These are phyloP conservation scores for Saiga tatarica DNA, from an alignment of 2,113 vertebrate genomes.

Conservation along the genomic window DNA sequence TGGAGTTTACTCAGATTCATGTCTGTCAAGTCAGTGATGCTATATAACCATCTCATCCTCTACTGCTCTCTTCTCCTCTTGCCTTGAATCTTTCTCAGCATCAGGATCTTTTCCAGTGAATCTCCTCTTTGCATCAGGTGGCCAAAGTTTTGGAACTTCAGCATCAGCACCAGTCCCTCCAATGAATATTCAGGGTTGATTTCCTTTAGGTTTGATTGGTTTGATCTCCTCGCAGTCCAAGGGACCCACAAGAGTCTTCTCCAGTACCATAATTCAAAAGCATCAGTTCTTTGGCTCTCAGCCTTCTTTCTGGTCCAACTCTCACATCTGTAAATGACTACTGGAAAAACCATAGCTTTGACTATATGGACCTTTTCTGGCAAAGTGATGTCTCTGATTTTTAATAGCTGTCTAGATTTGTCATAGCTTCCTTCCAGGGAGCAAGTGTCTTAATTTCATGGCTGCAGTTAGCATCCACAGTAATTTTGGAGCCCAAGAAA, in stretches of 20 bases:
- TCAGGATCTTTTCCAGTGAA: not conserved
- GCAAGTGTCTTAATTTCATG: not conserved
- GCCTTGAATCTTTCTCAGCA: not conserved
- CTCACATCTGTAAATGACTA: not conserved
- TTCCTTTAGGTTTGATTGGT: not conserved
- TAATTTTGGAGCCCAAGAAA: not conserved
- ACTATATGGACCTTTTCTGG: not conserved
- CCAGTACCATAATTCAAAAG: not conserved
- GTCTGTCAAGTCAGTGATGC: not conserved
- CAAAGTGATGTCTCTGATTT: not conserved
- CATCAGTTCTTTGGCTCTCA: not conserved
- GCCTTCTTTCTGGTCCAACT: not conserved
- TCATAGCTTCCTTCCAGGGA: not conserved
- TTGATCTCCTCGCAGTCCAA: not conserved
- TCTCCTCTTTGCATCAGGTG: not conserved
- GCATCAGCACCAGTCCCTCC: not conserved
- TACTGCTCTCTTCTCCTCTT: not conserved
- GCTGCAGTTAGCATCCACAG: not conserved
- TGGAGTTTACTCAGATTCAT: not conserved
- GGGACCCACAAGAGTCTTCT: not conserved
- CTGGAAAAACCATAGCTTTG: not conserved
- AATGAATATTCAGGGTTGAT: not conserved
- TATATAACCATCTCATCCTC: not conserved
- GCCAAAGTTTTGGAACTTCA: not conserved
- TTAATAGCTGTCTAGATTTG: not conserved